Evolutionary conservation across 2,888 invertebrate genomes (phyloP).

Genomic region (Encarsia formosa): DNA sequence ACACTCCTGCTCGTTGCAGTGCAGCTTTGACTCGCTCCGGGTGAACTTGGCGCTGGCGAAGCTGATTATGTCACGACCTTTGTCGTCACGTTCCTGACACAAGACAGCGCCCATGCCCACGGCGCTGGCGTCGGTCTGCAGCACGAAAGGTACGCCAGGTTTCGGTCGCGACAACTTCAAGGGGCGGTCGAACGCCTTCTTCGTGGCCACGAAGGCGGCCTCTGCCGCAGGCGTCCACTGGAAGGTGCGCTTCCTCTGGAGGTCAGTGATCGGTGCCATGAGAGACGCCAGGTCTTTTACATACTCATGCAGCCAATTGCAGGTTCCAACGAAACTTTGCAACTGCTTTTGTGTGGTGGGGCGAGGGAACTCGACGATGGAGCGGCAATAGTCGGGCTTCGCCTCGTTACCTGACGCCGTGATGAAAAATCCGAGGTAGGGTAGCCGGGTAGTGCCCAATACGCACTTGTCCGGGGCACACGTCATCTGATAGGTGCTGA

Average conservation of each 20-base stretch:
- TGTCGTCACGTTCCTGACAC: background rate
- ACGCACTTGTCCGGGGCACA: background rate
- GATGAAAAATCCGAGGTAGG: background rate
- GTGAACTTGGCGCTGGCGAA: slow-evolving; percentile 12
- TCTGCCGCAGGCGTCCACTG: background rate
- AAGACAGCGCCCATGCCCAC: background rate
- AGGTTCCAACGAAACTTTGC: background rate
- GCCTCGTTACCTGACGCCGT: background rate
- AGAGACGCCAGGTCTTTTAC: background rate
- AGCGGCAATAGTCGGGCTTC: too few relatives aligned
- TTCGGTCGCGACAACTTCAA: background rate
- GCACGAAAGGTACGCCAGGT: background rate
- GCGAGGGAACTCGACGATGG: background rate
- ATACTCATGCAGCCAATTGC: slow-evolving; percentile 4
- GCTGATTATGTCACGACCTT: background rate
- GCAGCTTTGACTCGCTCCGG: background rate
- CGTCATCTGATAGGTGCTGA: slow-evolving; percentile 20
- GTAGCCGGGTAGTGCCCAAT: too few relatives aligned
- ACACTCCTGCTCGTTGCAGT: slow-evolving; percentile 5
- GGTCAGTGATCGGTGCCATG: background rate
- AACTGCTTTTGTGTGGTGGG: background rate
- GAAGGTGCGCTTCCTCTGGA: background rate
- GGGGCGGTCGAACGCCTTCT: background rate
- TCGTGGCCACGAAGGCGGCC: background rate
- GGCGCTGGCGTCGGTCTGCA: slow-evolving; percentile 12